These are phyloP conservation scores for Selene dorsalis DNA, from an alignment of 2,797 vertebrate genomes.

Conservation along the genomic window DNA sequence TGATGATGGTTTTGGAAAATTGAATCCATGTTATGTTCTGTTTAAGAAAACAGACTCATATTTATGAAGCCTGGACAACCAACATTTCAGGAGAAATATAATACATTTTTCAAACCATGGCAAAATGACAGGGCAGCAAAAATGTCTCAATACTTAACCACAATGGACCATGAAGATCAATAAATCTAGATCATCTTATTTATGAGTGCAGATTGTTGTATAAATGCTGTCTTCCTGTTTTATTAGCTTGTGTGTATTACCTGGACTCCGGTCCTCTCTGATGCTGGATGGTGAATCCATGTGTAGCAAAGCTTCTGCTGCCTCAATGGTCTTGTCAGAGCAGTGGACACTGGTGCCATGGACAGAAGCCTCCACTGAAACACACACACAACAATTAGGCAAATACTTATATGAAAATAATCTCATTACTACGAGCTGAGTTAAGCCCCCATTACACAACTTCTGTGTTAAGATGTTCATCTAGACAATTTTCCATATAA, in stretches of 20 bases:
- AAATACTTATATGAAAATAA: background rate
- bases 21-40: too few relatives aligned
- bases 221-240: background rate
- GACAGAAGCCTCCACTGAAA: conserved; percentile 96
- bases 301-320: conserved; percentile 95
- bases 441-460: background rate
- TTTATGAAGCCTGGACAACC: too few relatives aligned
- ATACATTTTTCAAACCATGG: background rate
- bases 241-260: conserved; percentile 73
- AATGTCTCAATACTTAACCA: background rate
- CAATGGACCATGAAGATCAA: background rate
- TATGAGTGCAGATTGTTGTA: too few relatives aligned
- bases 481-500: background rate
- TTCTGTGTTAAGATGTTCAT: background rate
- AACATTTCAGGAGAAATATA: background rate
- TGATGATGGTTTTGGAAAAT: background rate
- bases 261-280: conserved; percentile 92
- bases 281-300: conserved; percentile 98
- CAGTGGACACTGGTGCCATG: conserved; percentile 91
- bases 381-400: conserved; percentile 27
- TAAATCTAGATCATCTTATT: background rate
- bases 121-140: background rate
- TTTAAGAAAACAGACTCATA: too few relatives aligned
- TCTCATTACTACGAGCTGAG: background rate
- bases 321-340: conserved; percentile 97